Evolutionary conservation across 2,888 invertebrate genomes (phyloP), one percentile per base, ranked within the genome.

Genomic region (Drosophila algonquin): DNA sequence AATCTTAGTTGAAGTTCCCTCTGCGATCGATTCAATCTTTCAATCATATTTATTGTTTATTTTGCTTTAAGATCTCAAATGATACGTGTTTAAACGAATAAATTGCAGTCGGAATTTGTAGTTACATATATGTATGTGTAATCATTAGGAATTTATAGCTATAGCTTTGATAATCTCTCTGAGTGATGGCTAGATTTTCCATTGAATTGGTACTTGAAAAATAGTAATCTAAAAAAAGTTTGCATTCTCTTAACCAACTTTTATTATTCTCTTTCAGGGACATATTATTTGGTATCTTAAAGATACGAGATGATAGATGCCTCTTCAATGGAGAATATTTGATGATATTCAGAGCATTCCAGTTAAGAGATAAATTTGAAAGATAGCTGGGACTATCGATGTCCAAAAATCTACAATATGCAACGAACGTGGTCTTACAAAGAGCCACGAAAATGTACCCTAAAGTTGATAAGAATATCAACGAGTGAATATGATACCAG

Each of bases 401-500:
- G 0, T 1, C 44, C 63, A 45, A 52, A 52, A 52, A 58, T 30
- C 6, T 44, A 14, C 1, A 14, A 5, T 12, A 50, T 69, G 0
- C 12, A 21, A 14, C 9, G 52, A 47, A 74, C 62, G 62, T 69
- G 61, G 35, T 21, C 14, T 9, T 18, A 21, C 35, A 35, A 24
- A 45, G 46, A 24, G 12, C 40, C 40, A 46, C 59, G 18, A 70
- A 84, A 81, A 53, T 54, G 67, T 59, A 73, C 62, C 51, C 32
- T 3, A 18, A 65, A 71, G 71, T 68, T 75, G 82, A 85, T 87
- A 81, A 69, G 50, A 45, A 14, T 45, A 32, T 40, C 58, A 24
- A 73, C 65, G 64, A 27, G 16, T 67, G 63, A 50, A 14, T 7
- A 12, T 32, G 32, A 51, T 21, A 58, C 58, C 47, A 30, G 30